These are phyloP conservation scores for Scaptomyza tumidula DNA, from an alignment of 2,888 invertebrate genomes.

Conservation along the genomic window DNA sequence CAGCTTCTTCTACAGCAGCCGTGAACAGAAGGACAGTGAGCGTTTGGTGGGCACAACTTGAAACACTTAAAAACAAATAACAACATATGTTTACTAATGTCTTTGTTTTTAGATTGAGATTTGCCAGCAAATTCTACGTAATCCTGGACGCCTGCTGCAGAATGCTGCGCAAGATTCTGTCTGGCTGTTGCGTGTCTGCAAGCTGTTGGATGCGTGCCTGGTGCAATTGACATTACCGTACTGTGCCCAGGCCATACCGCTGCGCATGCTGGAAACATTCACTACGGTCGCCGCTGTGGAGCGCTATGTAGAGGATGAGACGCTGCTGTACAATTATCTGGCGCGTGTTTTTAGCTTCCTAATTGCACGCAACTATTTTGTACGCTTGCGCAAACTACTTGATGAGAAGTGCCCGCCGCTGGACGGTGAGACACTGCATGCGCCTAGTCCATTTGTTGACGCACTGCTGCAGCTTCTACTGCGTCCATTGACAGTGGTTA, in stretches of 20 bases:
- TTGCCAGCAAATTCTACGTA: slow-evolving; percentile 83
- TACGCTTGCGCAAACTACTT: slow-evolving; percentile 88
- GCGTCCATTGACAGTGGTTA: slow-evolving; percentile 88
- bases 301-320: slow-evolving; percentile 79
- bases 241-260: slow-evolving; percentile 87
- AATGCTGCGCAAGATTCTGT: slow-evolving; percentile 78
- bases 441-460: slow-evolving; percentile 90
- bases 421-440: slow-evolving; percentile 88
- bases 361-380: slow-evolving; percentile 87
- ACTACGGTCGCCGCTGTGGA: slow-evolving; percentile 86
- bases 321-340: slow-evolving; percentile 78
- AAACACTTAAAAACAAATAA: background rate
- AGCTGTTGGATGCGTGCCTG: slow-evolving; percentile 82
- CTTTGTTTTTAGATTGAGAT: slow-evolving; percentile 79
- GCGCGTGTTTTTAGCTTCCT: slow-evolving; percentile 82
- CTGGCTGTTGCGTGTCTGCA: slow-evolving; percentile 83
- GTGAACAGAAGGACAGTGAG: slow-evolving; percentile 86
- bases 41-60: slow-evolving; percentile 86
- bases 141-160: slow-evolving; percentile 80
- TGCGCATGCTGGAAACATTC: slow-evolving; percentile 92
- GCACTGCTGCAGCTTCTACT: slow-evolving; percentile 91
- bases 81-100: background rate
- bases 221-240: slow-evolving; percentile 81
- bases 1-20: slow-evolving; percentile 90
- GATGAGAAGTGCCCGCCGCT: slow-evolving; percentile 89